Base-by-base conservation (phyloP, 2,888 invertebrate species). In the Vanessa cardui region DNA sequence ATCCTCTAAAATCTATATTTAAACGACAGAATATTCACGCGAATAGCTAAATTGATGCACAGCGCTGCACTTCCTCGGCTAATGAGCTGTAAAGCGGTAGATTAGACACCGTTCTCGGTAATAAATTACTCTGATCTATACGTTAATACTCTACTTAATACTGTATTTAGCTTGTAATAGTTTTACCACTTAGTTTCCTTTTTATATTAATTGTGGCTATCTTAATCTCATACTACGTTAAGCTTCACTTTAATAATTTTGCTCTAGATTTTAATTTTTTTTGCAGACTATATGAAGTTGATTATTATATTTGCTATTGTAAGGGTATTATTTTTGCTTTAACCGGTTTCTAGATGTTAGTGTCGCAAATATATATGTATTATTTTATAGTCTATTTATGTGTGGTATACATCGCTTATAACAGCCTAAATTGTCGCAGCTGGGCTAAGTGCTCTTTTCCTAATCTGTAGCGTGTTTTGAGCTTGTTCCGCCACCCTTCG, bases 51-150 rank as follows among this genome's bases (percentile, higher is more conserved):
- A 65, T 64, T 65, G 65, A 68, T 68, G 65, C 62, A 56, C 18
- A 62, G 65, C 64, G 68, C 65, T 71, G 70, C 68, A 65, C 68
- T 70, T 68, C 49, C 70, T 56, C 33, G 59, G 54, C 70, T 72
- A 73, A 72, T 67, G 70, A 72, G 66, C 72, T 69, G 73, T 72
- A 66, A 69, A 70, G 58, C 64, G 62, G 66, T 68, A 68, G 70
- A 73, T 73, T 66, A 66, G 64, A 68, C 58, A 50, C 9, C 26
- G 15, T 39, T 33, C 56, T 56, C 56, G 39, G 18, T 56, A 56
- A 56, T 56, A 56, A 39, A 56, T 56, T 56, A 56, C 56, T 8
- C 33, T 9, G 56, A 56, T 56, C 33, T 56, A 56, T 18, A 33
- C 56, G 56, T 39, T 56, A 39, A 56, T 33, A 56, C 56, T 18